Percentiles rank a stretch among this genome's conserved stretches.
These are phyloP conservation scores for Aurelia sp. DNA, from an alignment of 30 jellyfish, hydroid and myxozoan species.

Conservation along the genomic window DNA sequence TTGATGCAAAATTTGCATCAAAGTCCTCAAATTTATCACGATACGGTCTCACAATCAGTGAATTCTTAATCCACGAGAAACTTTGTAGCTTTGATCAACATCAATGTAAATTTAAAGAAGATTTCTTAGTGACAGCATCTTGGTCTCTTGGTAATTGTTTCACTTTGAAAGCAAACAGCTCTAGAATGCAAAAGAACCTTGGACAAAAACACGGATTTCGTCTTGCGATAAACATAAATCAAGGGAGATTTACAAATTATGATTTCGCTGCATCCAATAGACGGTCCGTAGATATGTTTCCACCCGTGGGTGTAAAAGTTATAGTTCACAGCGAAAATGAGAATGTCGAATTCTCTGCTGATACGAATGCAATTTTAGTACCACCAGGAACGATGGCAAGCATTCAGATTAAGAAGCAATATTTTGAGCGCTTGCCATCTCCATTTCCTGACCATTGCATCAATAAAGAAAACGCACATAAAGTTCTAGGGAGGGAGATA, in stretches of 20 bases:
- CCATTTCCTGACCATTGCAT: background rate
- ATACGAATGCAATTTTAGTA: background rate
- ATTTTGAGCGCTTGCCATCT: background rate
- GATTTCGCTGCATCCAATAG: too few species aligned
- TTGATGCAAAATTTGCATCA: too few species aligned
- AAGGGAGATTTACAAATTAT: background rate
- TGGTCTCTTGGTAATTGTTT: slow-evolving; percentile 1
- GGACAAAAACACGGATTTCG: background rate
- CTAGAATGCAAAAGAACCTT: background rate
- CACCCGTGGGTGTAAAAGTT: background rate
- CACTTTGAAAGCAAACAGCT: background rate
- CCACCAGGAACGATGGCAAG: slow-evolving; percentile 2
- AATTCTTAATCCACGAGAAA: background rate
- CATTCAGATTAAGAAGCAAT: background rate
- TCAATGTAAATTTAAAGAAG: background rate
- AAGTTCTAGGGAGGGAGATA: background rate
- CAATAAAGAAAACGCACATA: background rate
- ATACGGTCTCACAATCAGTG: background rate
- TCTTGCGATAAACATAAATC: background rate
- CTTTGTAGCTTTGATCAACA: background rate
- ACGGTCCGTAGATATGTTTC: too few species aligned
- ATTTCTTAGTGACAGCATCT: background rate
- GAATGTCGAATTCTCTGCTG: background rate
- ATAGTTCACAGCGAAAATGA: background rate
- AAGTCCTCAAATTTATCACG: background rate